Conservation (phyloP, 2,888 invertebrate genomes). For the Orchestes rusci region DNA sequence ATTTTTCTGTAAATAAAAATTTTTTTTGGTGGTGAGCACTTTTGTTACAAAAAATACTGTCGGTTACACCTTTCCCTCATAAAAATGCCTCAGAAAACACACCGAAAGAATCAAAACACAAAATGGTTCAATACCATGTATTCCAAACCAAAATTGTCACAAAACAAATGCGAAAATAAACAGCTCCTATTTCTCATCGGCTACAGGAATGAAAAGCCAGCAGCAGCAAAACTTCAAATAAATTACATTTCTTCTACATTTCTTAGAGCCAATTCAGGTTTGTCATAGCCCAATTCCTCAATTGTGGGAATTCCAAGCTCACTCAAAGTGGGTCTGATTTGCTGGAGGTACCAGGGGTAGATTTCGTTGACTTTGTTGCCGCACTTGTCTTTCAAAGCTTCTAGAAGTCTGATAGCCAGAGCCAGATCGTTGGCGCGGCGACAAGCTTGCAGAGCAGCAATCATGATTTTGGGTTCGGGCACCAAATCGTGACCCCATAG, state of each 20-base stretch:
- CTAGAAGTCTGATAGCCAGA: conserved; percentile 85
- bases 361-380: conserved; percentile 66
- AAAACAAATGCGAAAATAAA: too few relatives aligned
- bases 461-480: conserved; percentile 85
- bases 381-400: conserved; percentile 86
- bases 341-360: conserved; percentile 81
- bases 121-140: too few relatives aligned
- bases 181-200: conserved; percentile 1
- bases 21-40: too few relatives aligned
- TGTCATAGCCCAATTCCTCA: conserved; percentile 94
- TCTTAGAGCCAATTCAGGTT: conserved; percentile 75
- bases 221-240: conserved; percentile 2
- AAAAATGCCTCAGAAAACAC: too few relatives aligned
- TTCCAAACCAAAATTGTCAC: too few relatives aligned
- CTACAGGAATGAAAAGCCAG: conserved; percentile 8
- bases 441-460: conserved; percentile 83
- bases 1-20: too few relatives aligned
- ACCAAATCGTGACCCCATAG: conserved; percentile 84
- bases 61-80: too few relatives aligned
- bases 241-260: conserved; percentile 15
- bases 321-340: conserved; percentile 84
- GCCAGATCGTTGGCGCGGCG: conserved; percentile 92
- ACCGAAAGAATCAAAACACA: too few relatives aligned
- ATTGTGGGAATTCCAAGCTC: conserved; percentile 92
- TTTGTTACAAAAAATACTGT: too few relatives aligned